A percentile compares a stretch with the other conserved stretches of the same genome.
Conservation (phyloP, 2,113 vertebrate genomes). For the Potamarius usumacintae region DNA sequence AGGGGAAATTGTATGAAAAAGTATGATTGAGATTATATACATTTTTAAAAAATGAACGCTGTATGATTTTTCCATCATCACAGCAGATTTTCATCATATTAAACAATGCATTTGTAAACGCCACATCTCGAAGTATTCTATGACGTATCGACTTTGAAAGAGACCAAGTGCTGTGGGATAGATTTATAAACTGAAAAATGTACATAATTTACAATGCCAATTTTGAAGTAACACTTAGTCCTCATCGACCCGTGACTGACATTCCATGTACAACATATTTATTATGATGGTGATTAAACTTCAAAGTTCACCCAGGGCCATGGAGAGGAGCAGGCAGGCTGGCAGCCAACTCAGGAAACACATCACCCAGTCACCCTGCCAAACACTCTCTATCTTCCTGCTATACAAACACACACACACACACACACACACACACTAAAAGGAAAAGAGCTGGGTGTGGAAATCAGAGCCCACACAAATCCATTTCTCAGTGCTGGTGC, state of each 20-base stretch:
- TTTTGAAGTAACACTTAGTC: neutral
- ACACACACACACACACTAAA: neutral
- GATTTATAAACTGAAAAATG: neutral
- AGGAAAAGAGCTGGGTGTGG: slow-evolving; percentile 39
- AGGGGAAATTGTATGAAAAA: neutral
- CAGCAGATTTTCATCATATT: neutral
- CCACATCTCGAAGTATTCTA: neutral
- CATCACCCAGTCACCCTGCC: slow-evolving; percentile 26
- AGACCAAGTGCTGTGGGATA: neutral
- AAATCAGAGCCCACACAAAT: slow-evolving; percentile 27
- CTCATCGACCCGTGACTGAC: neutral
- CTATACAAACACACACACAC: neutral
- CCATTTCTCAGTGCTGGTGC: slow-evolving; percentile 5
- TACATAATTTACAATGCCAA: neutral
- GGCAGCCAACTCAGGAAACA: slow-evolving; percentile 43
- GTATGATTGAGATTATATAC: neutral
- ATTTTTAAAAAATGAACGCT: neutral
- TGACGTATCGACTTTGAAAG: neutral
- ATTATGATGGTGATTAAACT: slow-evolving; percentile 34
- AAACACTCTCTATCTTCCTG: slow-evolving; percentile 34
- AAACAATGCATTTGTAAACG: neutral
- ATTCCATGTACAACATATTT: slow-evolving; percentile 10
- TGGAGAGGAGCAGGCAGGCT: slow-evolving; percentile 29
- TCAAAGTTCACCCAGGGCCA: slow-evolving; percentile 37
- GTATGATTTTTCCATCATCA: neutral